Evolutionary conservation across 2,113 vertebrate genomes (phyloP).

Genomic region (Orientallactaga bullata): DNA sequence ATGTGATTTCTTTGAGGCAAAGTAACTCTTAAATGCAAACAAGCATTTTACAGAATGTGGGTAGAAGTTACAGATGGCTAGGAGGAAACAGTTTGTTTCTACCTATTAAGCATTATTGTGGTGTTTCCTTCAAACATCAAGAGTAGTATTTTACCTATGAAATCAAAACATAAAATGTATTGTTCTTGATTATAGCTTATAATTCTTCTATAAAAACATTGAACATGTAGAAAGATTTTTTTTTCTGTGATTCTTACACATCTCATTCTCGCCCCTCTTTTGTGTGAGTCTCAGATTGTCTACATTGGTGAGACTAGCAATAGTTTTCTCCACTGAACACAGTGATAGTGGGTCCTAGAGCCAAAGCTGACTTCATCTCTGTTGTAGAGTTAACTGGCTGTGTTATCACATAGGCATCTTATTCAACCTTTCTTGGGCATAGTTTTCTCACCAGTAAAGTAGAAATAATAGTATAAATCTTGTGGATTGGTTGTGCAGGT

Average conservation of each 20-base stretch:
- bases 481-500: not conserved
- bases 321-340: not conserved
- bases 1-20: constrained; percentile 41
- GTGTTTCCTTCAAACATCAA: constrained; percentile 55
- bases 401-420: not conserved
- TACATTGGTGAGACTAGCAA: not conserved
- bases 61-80: constrained; percentile 19
- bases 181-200: constrained; percentile 46
- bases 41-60: not conserved
- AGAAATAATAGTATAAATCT: not conserved
- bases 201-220: constrained; percentile 61
- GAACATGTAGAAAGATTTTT: constrained; percentile 17
- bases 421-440: not conserved
- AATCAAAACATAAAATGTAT: constrained; percentile 52
- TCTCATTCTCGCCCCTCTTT: not conserved
- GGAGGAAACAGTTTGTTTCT: constrained; percentile 48
- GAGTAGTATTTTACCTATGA: constrained; percentile 59
- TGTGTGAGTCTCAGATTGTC: not conserved
- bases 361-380: not conserved
- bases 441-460: constrained; percentile 12
- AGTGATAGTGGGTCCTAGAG: not conserved
- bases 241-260: not conserved
- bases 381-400: not conserved
- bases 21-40: constrained; percentile 28
- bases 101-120: not conserved